Conservation (phyloP, 2,888 invertebrate genomes). For the Agonum fuliginosum region DNA sequence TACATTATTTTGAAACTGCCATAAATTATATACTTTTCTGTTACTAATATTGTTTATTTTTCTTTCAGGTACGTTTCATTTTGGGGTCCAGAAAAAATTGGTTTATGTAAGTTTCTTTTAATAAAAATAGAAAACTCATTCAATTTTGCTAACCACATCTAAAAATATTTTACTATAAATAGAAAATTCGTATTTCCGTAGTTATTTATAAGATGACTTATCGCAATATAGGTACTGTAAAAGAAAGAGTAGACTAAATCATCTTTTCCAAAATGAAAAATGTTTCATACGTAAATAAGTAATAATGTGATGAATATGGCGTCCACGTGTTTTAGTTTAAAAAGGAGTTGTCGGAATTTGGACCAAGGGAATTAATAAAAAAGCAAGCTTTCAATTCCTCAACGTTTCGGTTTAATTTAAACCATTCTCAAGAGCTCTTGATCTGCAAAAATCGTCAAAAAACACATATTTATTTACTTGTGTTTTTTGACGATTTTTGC, state of each 20-base stretch:
- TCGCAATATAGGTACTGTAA: not conserved
- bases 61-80: not conserved
- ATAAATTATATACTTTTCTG: too few species aligned
- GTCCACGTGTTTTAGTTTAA: too few species aligned
- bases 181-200: not conserved
- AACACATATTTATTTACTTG: too few species aligned
- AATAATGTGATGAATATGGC: not conserved
- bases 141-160: not conserved
- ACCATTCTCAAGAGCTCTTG: too few species aligned
- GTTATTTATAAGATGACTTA: not conserved
- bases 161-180: conserved; percentile 8
- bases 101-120: not conserved
- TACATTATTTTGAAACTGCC: too few species aligned
- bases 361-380: too few species aligned
- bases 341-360: too few species aligned
- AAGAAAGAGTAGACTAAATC: not conserved
- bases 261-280: not conserved
- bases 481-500: too few species aligned
- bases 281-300: not conserved
- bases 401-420: too few species aligned
- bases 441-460: too few species aligned
- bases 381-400: too few species aligned
- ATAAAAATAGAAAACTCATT: not conserved
- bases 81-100: not conserved
- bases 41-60: not conserved